A percentile compares a stretch with the other conserved stretches of the same genome.
These are phyloP conservation scores for Eugnorisma glareosa DNA, from an alignment of 2,888 invertebrate species.

Conservation along the genomic window DNA sequence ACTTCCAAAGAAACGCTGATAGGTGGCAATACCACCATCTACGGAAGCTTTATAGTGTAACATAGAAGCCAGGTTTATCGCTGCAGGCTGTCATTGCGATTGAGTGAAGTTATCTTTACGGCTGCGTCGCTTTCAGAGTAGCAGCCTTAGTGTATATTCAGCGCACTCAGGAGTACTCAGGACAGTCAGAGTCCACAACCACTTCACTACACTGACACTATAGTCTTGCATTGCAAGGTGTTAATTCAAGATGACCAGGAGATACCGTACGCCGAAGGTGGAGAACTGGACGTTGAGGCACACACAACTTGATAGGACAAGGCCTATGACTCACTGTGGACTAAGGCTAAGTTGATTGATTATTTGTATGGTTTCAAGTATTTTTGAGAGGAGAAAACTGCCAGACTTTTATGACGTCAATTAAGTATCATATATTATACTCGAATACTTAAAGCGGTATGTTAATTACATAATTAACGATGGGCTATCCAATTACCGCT, in stretches of 20 bases:
- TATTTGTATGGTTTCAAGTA: not conserved
- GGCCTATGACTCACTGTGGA: not conserved
- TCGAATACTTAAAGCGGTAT: slow-evolving; percentile 23
- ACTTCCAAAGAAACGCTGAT: not conserved
- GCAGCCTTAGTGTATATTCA: not conserved
- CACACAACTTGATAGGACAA: not conserved
- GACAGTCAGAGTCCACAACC: not conserved
- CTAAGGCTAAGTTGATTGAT: not conserved
- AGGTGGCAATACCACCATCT: not conserved
- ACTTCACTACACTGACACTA: not conserved
- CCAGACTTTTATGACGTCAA: slow-evolving; percentile 21
- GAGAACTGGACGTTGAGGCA: too few relatives aligned
- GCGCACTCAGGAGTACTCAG: not conserved
- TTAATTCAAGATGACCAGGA: not conserved
- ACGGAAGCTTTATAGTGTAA: not conserved
- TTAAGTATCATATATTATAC: slow-evolving; percentile 43
- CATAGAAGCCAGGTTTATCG: not conserved
- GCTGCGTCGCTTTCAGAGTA: not conserved
- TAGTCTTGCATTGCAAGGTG: not conserved
- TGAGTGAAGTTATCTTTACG: too few relatives aligned
- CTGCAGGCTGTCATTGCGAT: not conserved
- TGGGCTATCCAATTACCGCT: slow-evolving; percentile 54
- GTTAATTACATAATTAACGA: slow-evolving; percentile 41
- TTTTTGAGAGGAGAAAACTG: not conserved
- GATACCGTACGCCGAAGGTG: too few relatives aligned